Percentiles rank a stretch among this genome's conserved stretches.
Conservation (phyloP, 2,797 vertebrate genomes). For the Apodemus agrarius region DNA sequence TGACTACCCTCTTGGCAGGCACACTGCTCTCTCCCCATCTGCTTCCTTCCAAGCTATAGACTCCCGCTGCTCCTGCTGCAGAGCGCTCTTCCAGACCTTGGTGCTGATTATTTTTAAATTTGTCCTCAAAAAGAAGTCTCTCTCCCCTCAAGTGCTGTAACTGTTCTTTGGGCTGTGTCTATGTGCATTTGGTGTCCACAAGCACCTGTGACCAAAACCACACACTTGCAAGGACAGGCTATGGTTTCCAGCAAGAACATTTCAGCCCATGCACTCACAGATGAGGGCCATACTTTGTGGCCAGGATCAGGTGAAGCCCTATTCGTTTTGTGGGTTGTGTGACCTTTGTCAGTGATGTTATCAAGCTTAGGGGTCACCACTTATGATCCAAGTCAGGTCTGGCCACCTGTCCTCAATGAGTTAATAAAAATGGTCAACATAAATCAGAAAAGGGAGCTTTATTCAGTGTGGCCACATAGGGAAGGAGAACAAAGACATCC, state of each 20-base stretch:
- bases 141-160: conserved; percentile 39
- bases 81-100: conserved; percentile 32
- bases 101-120: conserved; percentile 38
- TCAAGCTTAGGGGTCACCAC: neutral
- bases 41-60: neutral
- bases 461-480: neutral
- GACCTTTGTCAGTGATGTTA: neutral
- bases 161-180: conserved; percentile 53
- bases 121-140: conserved; percentile 71
- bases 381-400: neutral
- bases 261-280: neutral
- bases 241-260: neutral
- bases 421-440: neutral
- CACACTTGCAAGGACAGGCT: neutral
- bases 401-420: neutral
- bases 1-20: conserved; percentile 50
- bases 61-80: neutral
- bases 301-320: neutral
- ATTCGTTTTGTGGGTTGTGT: neutral
- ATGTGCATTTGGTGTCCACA: conserved; percentile 36
- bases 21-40: neutral
- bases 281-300: neutral
- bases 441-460: neutral
- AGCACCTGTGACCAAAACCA: neutral
- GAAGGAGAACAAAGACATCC: neutral